Percentiles rank a stretch among this genome's conserved stretches.
These are phyloP conservation scores for Sebastes oblongus DNA, from an alignment of 2,797 vertebrate species.

Conservation along the genomic window DNA sequence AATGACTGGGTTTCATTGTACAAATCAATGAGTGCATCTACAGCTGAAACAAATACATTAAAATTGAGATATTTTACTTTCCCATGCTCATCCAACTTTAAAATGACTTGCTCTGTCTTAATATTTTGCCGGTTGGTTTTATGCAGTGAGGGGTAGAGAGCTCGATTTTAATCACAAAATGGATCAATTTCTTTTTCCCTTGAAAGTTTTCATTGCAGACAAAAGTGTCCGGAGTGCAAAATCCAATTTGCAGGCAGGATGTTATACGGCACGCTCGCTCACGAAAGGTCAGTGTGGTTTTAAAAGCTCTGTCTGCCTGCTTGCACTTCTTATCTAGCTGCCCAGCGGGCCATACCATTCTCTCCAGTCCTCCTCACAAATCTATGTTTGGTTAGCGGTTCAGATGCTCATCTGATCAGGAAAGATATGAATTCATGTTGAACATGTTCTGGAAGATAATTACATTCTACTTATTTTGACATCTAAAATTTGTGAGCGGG, in stretches of 20 bases:
- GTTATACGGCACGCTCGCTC: slow-evolving; percentile 39
- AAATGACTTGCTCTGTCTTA: not conserved
- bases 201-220: slow-evolving; percentile 58
- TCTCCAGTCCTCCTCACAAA: slow-evolving; percentile 7
- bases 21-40: slow-evolving; percentile 28
- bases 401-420: slow-evolving; percentile 4
- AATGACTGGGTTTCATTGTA: slow-evolving; percentile 27
- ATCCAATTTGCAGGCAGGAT: slow-evolving; percentile 54
- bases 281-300: slow-evolving; percentile 60
- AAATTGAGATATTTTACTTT: slow-evolving; percentile 15
- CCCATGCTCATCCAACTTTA: not conserved
- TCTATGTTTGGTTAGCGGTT: slow-evolving; percentile 18
- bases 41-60: slow-evolving; percentile 20
- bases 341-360: slow-evolving; percentile 1
- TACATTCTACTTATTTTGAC: not conserved
- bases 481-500: not conserved
- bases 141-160: not conserved
- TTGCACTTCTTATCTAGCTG: slow-evolving; percentile 38
- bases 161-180: slow-evolving; percentile 64
- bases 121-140: slow-evolving; percentile 30
- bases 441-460: not conserved
- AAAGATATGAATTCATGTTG: slow-evolving; percentile 2
- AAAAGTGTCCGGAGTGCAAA: slow-evolving; percentile 55
- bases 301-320: slow-evolving; percentile 48
- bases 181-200: slow-evolving; percentile 51